These are phyloP conservation scores for Grallaria varia DNA, from an alignment of 2,113 vertebrate species.

Conservation along the genomic window DNA sequence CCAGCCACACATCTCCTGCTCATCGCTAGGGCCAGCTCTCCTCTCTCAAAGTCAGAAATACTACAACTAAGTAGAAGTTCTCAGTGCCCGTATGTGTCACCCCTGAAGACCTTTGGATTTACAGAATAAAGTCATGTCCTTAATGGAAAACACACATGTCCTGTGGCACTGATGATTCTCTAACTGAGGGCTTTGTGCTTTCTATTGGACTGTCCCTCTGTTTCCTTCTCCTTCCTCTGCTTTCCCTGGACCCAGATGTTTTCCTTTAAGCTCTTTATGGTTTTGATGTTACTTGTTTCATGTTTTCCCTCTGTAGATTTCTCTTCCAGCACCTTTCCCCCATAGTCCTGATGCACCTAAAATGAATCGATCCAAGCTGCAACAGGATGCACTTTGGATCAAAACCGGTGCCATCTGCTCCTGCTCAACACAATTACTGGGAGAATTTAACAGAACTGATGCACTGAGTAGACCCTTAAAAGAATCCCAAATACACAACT, in stretches of 20 bases:
- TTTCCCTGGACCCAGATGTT: background rate
- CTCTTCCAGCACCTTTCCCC: background rate
- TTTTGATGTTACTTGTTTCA: background rate
- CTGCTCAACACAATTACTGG: background rate
- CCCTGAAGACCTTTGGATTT: background rate
- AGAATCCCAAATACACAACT: background rate
- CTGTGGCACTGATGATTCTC: background rate
- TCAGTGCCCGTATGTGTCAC: rapidly evolving
- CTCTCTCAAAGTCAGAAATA: background rate
- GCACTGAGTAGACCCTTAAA: background rate
- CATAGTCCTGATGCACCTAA: background rate
- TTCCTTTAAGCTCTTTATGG: background rate
- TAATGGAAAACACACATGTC: background rate
- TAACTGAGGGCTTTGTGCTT: background rate
- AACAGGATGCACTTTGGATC: background rate
- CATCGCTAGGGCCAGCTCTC: background rate
- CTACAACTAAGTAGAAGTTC: background rate
- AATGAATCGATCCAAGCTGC: background rate
- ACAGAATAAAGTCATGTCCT: background rate
- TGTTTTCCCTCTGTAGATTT: background rate
- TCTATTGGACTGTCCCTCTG: background rate
- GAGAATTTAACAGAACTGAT: background rate
- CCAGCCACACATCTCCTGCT: background rate
- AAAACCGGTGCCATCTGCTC: background rate
- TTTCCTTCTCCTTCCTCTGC: background rate